phyloP scores from a whole-genome alignment of 2,113 vertebrate genomes.

The Petaurus breviceps region DNA sequence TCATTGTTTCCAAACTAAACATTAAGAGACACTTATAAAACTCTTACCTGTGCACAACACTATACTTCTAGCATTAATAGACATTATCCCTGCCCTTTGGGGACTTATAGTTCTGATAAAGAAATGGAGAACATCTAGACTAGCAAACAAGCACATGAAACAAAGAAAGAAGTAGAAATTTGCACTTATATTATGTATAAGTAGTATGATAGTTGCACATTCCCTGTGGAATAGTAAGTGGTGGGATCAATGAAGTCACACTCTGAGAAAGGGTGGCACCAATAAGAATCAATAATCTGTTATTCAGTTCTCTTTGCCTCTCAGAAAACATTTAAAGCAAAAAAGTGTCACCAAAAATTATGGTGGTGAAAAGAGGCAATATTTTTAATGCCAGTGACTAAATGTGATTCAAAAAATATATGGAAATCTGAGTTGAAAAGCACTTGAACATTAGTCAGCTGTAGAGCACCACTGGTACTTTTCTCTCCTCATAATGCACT shows the following conservation, averaged over 20 bases:
- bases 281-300: background rate
- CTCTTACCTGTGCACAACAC: background rate
- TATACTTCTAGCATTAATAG: constrained; percentile 7
- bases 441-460: background rate
- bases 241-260: background rate
- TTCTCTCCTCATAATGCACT: background rate
- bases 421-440: background rate
- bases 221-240: background rate
- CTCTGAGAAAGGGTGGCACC: background rate
- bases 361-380: background rate
- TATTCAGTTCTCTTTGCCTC: background rate
- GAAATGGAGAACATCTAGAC: background rate
- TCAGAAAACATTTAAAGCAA: background rate
- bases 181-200: background rate
- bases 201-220: background rate
- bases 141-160: background rate
- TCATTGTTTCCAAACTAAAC: background rate
- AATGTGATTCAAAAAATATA: background rate
- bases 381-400: background rate
- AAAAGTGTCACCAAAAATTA: background rate
- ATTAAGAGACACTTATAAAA: constrained; percentile 15
- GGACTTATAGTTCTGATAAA: background rate
- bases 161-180: background rate
- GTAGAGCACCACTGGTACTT: background rate
- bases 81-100: background rate